These are phyloP conservation scores for Sphaerophoria rueppellii DNA, from an alignment of 2,888 invertebrate genomes.

Conservation along the genomic window DNA sequence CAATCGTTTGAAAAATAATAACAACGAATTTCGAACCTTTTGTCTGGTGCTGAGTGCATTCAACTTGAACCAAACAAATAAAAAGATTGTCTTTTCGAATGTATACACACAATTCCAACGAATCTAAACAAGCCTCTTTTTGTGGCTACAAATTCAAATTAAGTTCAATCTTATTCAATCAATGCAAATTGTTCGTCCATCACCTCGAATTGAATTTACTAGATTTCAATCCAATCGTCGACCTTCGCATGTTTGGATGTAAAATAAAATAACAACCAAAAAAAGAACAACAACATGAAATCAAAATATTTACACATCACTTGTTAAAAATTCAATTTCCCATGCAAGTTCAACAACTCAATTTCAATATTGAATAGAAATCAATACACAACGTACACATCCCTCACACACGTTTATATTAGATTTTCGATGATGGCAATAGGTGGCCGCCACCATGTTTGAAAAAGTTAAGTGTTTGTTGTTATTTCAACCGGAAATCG, in stretches of 20 bases:
- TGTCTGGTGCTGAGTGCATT: constrained; percentile 18
- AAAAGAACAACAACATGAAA: constrained; percentile 4
- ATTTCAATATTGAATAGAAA: constrained; percentile 18
- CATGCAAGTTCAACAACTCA: constrained; percentile 2
- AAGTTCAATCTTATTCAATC: constrained; percentile 35
- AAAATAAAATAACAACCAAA: not conserved
- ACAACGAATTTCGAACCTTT: constrained; percentile 33
- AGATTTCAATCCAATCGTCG: too few species aligned
- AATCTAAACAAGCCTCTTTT: not conserved
- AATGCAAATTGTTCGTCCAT: not conserved
- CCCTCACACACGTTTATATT: not conserved
- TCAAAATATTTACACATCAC: constrained; percentile 35
- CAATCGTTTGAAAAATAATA: constrained; percentile 33
- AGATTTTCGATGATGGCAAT: not conserved
- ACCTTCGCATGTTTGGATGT: too few species aligned
- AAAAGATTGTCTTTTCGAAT: not conserved
- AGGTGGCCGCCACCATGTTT: not conserved
- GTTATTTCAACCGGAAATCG: constrained; percentile 43
- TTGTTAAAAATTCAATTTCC: constrained; percentile 15
- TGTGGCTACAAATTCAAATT: not conserved
- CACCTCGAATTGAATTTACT: not conserved
- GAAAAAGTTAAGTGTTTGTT: constrained; percentile 19
- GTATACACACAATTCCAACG: not conserved
- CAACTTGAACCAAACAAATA: not conserved
- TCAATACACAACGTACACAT: not conserved